Conservation (phyloP, 2,888 invertebrate genomes). For the Antheraea yamamai region DNA sequence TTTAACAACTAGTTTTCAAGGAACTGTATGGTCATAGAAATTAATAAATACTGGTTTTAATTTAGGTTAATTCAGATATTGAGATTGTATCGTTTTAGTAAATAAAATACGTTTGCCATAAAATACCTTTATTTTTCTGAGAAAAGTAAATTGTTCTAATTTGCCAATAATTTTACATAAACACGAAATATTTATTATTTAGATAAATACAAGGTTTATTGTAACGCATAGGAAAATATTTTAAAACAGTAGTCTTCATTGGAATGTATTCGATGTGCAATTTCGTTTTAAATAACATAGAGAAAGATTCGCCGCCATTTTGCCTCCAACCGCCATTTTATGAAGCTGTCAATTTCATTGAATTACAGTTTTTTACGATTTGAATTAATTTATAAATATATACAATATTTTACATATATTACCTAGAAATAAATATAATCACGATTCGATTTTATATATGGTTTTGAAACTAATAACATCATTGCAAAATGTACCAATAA, state of each 20-base stretch:
- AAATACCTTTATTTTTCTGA: conserved; percentile 7
- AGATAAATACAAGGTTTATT: conserved; percentile 14
- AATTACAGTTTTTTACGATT: neutral
- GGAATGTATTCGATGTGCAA: conserved; percentile 63
- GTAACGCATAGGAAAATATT: conserved; percentile 20
- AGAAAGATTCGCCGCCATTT: conserved; percentile 17
- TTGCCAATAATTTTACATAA: conserved; percentile 7
- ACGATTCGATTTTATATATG: neutral
- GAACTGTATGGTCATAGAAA: too few relatives aligned
- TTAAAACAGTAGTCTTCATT: conserved; percentile 33
- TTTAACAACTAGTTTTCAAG: too few relatives aligned
- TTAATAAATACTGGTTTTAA: too few relatives aligned
- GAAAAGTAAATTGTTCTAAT: conserved; percentile 7
- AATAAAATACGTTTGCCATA: neutral
- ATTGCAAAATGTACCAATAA: neutral
- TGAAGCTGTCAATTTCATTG: conserved; percentile 10
- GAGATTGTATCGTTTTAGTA: neutral
- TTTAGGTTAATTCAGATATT: neutral
- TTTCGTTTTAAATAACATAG: conserved; percentile 34
- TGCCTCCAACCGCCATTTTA: conserved; percentile 17
- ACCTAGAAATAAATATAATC: neutral
- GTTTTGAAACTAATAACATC: neutral
- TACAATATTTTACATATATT: neutral
- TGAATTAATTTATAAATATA: neutral
- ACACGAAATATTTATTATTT: neutral